phyloP scores from a whole-genome alignment of 2,113 vertebrate species.

The Hippocampus abdominalis region DNA sequence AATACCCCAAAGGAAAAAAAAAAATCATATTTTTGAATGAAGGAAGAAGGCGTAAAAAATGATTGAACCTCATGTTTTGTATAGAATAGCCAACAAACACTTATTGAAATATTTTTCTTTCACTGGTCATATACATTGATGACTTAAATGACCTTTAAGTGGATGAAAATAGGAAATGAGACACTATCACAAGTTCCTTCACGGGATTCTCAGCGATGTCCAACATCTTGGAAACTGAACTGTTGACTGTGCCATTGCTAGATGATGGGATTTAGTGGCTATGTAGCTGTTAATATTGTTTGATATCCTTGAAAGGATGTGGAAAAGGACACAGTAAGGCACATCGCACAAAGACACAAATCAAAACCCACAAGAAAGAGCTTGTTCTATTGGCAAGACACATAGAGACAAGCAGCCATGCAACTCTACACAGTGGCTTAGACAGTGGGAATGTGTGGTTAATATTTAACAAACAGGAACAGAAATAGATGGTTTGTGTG shows the following conservation, averaged over 20 bases:
- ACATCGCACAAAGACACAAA: slow-evolving; percentile 5
- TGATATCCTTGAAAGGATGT: slow-evolving; percentile 1
- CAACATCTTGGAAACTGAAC: not conserved
- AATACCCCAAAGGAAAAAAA: no score
- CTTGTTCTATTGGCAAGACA: not conserved
- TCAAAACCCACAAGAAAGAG: slow-evolving; percentile 9
- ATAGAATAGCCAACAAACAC: no score
- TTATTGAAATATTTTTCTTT: no score
- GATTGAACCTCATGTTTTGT: no score
- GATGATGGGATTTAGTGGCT: not conserved
- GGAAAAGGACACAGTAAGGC: not conserved
- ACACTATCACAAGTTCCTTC: not conserved
- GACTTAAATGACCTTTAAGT: no score
- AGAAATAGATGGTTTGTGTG: slow-evolving; percentile 71
- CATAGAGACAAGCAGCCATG: slow-evolving; percentile 7
- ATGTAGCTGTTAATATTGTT: not conserved
- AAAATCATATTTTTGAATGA: no score
- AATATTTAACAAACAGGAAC: slow-evolving; percentile 75
- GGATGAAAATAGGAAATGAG: not conserved
- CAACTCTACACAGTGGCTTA: slow-evolving; percentile 49
- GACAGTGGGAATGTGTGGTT: slow-evolving; percentile 64
- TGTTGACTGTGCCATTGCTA: not conserved
- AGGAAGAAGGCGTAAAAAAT: no score
- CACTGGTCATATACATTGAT: no score
- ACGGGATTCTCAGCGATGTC: not conserved